These are phyloP conservation scores for Drosophila parabipectinata DNA, from an alignment of 1,140 invertebrate genomes.

Conservation along the genomic window DNA sequence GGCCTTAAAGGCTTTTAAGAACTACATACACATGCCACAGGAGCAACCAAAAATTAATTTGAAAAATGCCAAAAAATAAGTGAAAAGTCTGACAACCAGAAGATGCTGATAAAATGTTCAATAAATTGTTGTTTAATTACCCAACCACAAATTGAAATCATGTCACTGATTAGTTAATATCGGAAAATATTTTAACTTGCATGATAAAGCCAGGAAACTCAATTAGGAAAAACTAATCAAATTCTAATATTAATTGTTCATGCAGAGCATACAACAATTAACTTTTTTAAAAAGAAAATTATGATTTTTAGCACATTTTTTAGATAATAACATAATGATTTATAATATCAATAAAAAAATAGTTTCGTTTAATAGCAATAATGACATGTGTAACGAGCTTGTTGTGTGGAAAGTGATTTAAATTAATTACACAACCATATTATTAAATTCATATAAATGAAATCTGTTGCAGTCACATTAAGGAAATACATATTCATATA, in stretches of 20 bases:
- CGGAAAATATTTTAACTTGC: background rate
- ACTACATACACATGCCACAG: slow-evolving; percentile 9
- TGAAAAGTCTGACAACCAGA: background rate
- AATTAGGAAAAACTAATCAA: slow-evolving; percentile 1
- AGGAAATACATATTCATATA: background rate
- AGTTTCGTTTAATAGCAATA: slow-evolving; percentile 24
- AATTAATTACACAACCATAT: slow-evolving; percentile 60
- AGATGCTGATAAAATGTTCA: background rate
- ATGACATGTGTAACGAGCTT: background rate
- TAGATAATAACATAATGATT: background rate
- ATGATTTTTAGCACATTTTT: background rate
- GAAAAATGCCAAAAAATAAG: slow-evolving; percentile 6
- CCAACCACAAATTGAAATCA: background rate
- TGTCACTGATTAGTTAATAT: background rate
- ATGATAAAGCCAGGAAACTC: background rate
- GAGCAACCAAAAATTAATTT: slow-evolving; percentile 19
- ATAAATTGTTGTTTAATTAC: background rate
- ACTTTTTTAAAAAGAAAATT: background rate
- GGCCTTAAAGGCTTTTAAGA: slow-evolving; percentile 11
- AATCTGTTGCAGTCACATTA: slow-evolving; percentile 44
- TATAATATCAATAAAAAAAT: slow-evolving; percentile 17
- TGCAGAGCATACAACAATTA: background rate
- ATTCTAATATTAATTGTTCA: background rate
- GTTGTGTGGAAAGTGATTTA: slow-evolving; percentile 48
- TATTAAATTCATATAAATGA: slow-evolving; percentile 58